These are phyloP conservation scores for Anabacerthia variegaticeps DNA, from an alignment of 2,797 vertebrate genomes.

Conservation along the genomic window DNA sequence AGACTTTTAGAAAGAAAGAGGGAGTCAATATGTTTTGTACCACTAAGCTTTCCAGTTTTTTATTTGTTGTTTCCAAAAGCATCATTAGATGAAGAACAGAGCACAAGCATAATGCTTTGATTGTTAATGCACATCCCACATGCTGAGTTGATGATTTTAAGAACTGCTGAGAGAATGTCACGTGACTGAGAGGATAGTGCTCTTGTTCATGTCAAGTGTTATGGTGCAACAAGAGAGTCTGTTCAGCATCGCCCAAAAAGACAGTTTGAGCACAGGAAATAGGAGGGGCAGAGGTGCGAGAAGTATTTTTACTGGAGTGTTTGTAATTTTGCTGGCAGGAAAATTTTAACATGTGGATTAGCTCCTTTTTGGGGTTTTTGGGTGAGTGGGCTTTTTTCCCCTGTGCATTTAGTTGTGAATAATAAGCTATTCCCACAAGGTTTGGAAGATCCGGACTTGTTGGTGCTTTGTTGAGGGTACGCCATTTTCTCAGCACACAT, in stretches of 20 bases:
- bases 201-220: not conserved
- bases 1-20: not conserved
- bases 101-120: conserved; percentile 25
- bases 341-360: not conserved
- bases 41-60: not conserved
- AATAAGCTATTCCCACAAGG: not conserved
- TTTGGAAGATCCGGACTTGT: not conserved
- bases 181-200: not conserved
- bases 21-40: not conserved
- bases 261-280: not conserved
- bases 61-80: not conserved
- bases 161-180: not conserved
- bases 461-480: not conserved
- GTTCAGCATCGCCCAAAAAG: not conserved
- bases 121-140: conserved; percentile 12
- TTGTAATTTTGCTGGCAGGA: not conserved
- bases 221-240: not conserved
- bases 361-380: not conserved
- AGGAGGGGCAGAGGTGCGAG: not conserved
- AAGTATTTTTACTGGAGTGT: not conserved
- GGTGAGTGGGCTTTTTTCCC: not conserved
- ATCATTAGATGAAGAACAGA: conserved; percentile 26
- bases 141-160: not conserved
- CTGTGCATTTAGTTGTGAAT: not conserved
- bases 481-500: not conserved